phyloP scores from a whole-genome alignment of 2,888 invertebrate species.

The Folsomia manolachei region DNA sequence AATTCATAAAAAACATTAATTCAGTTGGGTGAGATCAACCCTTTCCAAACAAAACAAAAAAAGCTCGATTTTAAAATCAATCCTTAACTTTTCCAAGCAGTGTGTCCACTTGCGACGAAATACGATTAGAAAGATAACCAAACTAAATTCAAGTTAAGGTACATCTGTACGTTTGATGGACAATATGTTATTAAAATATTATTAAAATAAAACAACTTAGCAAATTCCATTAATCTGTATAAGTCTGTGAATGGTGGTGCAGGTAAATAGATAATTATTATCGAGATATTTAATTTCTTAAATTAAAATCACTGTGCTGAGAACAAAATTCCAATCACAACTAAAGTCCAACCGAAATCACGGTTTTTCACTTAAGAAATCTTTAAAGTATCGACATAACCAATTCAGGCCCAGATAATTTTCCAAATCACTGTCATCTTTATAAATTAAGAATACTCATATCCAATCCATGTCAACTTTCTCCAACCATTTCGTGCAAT shows the following conservation, averaged over 20 bases:
- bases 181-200: too few species aligned
- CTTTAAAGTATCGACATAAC: too few species aligned
- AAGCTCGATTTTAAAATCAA: neutral
- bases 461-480: too few species aligned
- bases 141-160: neutral
- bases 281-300: neutral
- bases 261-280: neutral
- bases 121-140: neutral
- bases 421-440: too few species aligned
- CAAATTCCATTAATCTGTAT: neutral
- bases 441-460: too few species aligned
- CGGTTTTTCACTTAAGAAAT: neutral
- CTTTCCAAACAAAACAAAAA: neutral
- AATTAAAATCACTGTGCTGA: constrained; percentile 10
- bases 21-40: neutral
- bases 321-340: constrained; percentile 6
- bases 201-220: neutral
- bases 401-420: too few species aligned
- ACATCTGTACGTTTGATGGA: neutral
- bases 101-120: neutral
- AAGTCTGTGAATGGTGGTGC: neutral
- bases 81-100: neutral
- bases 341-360: neutral
- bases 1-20: neutral
- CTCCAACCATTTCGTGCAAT: too few species aligned